These are phyloP conservation scores for Galaxea fascicularis DNA, from an alignment of 92 coral and sea anemone species.

Conservation along the genomic window DNA sequence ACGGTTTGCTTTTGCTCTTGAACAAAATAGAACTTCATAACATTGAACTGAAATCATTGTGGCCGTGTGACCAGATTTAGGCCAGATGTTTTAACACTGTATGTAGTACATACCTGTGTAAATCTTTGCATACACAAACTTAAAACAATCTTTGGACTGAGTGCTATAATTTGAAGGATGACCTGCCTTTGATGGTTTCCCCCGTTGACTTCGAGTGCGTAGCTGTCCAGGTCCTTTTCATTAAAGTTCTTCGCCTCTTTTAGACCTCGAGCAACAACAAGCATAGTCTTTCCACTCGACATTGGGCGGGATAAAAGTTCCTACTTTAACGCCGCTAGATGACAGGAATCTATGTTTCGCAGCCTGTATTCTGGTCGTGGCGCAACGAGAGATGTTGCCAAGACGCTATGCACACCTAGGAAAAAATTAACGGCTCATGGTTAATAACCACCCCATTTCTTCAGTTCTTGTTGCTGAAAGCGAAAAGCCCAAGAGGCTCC, in stretches of 20 bases:
- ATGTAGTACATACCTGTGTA: not conserved
- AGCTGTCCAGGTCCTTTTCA: constrained; percentile 14
- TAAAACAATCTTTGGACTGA: constrained; percentile 7
- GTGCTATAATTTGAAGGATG: not conserved
- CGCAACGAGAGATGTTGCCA: constrained; percentile 7
- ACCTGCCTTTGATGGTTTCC: constrained; percentile 13
- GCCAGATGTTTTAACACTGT: not conserved
- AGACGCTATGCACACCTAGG: constrained; percentile 1
- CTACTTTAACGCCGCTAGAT: constrained; percentile 2
- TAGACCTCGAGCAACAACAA: constrained; percentile 11
- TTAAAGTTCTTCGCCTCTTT: not conserved
- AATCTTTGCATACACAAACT: constrained; percentile 16
- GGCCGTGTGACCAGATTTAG: too few relatives aligned
- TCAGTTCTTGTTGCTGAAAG: too few relatives aligned
- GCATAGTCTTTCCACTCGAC: not conserved
- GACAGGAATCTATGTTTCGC: not conserved
- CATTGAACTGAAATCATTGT: too few relatives aligned
- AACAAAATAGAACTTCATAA: too few relatives aligned
- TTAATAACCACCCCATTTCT: too few relatives aligned
- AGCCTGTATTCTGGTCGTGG: constrained; percentile 16
- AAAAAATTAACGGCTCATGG: not conserved
- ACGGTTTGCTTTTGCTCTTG: too few relatives aligned
- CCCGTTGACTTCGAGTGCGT: constrained; percentile 4
- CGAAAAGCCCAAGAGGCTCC: too few relatives aligned
- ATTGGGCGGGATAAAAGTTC: constrained; percentile 22